phyloP scores from a whole-genome alignment of 2,113 vertebrate species.

The Martes martes region DNA sequence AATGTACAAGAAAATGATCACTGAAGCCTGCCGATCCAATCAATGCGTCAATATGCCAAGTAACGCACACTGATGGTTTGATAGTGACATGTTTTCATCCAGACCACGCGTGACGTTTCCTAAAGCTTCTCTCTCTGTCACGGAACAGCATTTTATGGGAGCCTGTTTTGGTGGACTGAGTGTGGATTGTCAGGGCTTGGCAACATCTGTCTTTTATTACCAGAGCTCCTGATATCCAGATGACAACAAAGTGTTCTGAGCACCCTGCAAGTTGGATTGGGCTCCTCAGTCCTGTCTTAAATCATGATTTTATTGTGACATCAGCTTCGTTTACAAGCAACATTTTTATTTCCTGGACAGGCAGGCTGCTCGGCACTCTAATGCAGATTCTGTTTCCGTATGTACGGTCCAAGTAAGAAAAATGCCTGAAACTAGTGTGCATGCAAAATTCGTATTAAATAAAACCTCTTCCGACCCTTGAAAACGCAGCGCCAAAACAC shows the following conservation, averaged over 20 bases:
- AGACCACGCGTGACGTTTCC: background rate
- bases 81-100: background rate
- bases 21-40: background rate
- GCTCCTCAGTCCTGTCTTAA: slow-evolving; percentile 56
- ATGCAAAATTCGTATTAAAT: background rate
- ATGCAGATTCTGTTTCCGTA: background rate
- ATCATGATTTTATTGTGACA: slow-evolving; percentile 55
- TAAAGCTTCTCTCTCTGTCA: background rate
- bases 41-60: background rate
- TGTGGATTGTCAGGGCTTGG: background rate
- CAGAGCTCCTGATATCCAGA: slow-evolving; percentile 51
- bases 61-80: rapidly evolving
- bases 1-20: background rate
- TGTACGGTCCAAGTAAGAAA: background rate
- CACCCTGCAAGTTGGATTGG: slow-evolving; percentile 20
- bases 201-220: slow-evolving; percentile 71
- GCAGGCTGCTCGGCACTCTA: background rate
- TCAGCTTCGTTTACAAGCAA: background rate
- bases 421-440: background rate
- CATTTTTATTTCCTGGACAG: background rate
- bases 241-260: slow-evolving; percentile 9
- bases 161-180: slow-evolving; percentile 42
- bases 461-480: background rate
- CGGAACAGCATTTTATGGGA: background rate
- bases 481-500: background rate